Conservation (phyloP, 1,140 invertebrate species). For the Eurosta solidaginis region DNA sequence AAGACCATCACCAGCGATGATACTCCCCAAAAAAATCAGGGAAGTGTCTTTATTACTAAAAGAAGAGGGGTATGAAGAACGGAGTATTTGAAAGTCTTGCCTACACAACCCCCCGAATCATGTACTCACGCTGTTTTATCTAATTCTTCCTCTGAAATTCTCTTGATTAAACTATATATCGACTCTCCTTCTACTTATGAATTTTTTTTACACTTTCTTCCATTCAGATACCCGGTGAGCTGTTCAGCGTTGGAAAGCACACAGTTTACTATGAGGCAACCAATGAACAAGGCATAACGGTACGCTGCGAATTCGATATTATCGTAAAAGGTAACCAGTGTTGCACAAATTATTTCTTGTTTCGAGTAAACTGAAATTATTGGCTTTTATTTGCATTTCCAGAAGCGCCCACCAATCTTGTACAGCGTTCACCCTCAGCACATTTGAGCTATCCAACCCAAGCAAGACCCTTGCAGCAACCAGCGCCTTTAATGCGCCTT, state of each 20-base stretch:
- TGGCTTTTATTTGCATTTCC: background rate
- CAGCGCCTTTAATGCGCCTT: background rate
- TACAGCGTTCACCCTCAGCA: background rate
- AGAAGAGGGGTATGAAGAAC: too few relatives aligned
- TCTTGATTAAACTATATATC: too few relatives aligned
- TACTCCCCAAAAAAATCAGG: too few relatives aligned
- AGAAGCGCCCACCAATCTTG: background rate
- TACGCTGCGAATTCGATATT: slow-evolving; percentile 68
- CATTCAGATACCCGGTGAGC: slow-evolving; percentile 65
- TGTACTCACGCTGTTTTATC: too few relatives aligned
- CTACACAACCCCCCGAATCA: too few relatives aligned
- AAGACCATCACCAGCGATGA: too few relatives aligned
- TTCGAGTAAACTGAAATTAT: background rate
- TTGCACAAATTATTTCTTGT: background rate
- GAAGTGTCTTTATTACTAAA: too few relatives aligned
- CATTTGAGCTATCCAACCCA: background rate
- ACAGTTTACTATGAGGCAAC: slow-evolving; percentile 69
- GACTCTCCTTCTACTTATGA: background rate
- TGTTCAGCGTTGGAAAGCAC: slow-evolving; percentile 66
- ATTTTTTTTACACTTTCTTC: too few relatives aligned
- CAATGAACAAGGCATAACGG: slow-evolving; percentile 66
- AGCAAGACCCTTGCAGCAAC: background rate
- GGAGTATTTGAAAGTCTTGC: too few relatives aligned
- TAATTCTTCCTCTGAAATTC: too few relatives aligned
- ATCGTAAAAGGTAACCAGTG: slow-evolving; percentile 63